A percentile compares a stretch with the other conserved stretches of the same genome.
These are phyloP conservation scores for Egretta garzetta DNA, from an alignment of 2,113 vertebrate species.

Conservation along the genomic window DNA sequence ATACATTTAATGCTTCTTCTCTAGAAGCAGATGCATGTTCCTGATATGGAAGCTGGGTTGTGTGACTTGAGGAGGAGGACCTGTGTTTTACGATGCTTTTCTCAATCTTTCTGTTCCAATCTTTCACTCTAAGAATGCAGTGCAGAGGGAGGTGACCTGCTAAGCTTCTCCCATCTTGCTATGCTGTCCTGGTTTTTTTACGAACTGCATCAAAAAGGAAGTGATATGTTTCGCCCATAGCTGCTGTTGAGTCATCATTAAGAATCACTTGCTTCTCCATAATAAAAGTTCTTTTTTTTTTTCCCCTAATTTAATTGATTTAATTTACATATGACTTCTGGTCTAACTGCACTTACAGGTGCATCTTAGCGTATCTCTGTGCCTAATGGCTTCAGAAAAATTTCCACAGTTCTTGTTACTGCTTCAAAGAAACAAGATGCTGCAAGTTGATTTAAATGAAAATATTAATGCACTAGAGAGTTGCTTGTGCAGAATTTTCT, in stretches of 20 bases:
- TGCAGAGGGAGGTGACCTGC: not conserved
- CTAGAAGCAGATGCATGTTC: not conserved
- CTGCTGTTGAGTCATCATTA: not conserved
- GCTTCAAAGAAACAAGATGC: not conserved
- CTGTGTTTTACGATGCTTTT: not conserved
- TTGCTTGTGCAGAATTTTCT: not conserved
- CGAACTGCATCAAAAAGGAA: not conserved
- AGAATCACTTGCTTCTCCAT: not conserved
- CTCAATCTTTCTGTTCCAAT: not conserved
- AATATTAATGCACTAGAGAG: not conserved
- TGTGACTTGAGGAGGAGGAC: not conserved
- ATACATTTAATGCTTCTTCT: not conserved
- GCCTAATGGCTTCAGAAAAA: not conserved
- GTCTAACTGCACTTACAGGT: not conserved
- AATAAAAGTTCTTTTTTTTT: not conserved
- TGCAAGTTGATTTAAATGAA: not conserved
- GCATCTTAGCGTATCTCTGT: not conserved
- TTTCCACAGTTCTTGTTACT: not conserved
- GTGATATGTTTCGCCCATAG: not conserved
- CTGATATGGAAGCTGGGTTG: not conserved
- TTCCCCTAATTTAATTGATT: not conserved
- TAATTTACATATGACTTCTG: not conserved
- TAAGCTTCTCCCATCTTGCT: not conserved
- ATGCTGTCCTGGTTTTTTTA: not conserved
- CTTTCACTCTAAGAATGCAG: not conserved